Percentiles rank a stretch among this genome's conserved stretches.
These are phyloP conservation scores for Botia kubotai DNA, from an alignment of 2,797 vertebrate genomes.

Conservation along the genomic window DNA sequence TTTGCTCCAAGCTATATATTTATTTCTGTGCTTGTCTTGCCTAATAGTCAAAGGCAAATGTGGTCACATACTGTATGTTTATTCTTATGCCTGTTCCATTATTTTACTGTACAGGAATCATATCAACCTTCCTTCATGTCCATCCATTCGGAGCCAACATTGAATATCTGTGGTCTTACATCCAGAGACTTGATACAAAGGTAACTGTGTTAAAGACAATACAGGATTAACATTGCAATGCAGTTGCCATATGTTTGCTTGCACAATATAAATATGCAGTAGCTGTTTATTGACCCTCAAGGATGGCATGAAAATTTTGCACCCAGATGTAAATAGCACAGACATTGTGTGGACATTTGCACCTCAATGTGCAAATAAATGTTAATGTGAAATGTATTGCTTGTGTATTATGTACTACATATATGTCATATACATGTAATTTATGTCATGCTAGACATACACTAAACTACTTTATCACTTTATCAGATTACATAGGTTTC, in stretches of 20 bases:
- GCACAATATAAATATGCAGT: not conserved
- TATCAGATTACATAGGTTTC: no score
- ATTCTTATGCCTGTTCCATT: slow-evolving; percentile 35
- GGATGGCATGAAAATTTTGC: not conserved
- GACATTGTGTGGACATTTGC: not conserved
- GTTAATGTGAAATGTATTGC: no score
- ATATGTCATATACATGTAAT: no score
- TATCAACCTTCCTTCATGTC: slow-evolving; percentile 96
- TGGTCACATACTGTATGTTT: slow-evolving; percentile 21
- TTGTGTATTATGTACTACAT: no score
- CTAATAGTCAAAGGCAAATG: slow-evolving; percentile 60
- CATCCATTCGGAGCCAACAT: slow-evolving; percentile 97
- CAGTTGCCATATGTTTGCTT: not conserved
- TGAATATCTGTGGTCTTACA: slow-evolving; percentile 96
- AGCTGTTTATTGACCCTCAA: not conserved
- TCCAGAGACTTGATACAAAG: slow-evolving; percentile 94
- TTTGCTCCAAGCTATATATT: slow-evolving; percentile 63
- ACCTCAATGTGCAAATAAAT: not conserved
- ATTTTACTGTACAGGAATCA: slow-evolving; percentile 82
- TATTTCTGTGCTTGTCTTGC: slow-evolving; percentile 56
- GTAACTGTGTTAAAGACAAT: slow-evolving; percentile 67
- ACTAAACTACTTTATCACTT: no score
- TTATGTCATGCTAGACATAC: no score
- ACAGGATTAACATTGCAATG: not conserved
- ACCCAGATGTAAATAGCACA: not conserved